These are phyloP conservation scores for Caenorhabditis sp. DNA, from an alignment of 2,888 invertebrate genomes.

Conservation along the genomic window DNA sequence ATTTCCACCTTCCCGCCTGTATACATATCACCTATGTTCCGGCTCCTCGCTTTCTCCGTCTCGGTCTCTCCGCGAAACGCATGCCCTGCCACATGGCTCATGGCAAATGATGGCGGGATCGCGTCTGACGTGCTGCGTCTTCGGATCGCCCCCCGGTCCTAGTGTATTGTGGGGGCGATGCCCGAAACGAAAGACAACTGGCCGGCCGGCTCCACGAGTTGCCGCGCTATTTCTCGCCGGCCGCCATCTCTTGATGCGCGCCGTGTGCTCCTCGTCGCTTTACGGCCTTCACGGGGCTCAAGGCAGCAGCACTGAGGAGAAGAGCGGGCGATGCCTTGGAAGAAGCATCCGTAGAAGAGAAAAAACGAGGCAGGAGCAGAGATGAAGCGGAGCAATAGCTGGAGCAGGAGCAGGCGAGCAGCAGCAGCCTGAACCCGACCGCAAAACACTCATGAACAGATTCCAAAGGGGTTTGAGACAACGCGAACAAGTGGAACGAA, in stretches of 20 bases:
- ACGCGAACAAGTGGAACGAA: conserved; percentile 4
- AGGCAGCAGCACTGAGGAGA: conserved; percentile 27
- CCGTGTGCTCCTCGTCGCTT: conserved; percentile 54
- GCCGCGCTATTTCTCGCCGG: conserved; percentile 58
- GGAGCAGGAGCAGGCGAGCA: conserved; percentile 13
- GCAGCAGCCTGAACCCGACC: conserved; percentile 47
- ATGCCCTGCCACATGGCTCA: conserved; percentile 53
- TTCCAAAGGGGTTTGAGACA: conserved; percentile 19
- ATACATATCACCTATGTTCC: conserved; percentile 43
- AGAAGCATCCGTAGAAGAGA: conserved; percentile 45
- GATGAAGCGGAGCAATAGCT: conserved; percentile 11
- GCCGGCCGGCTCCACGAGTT: conserved; percentile 49
- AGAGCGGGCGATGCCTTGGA: conserved; percentile 16
- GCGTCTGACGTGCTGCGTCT: conserved; percentile 37
- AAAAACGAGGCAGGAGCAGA: conserved; percentile 34
- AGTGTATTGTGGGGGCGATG: conserved; percentile 65
- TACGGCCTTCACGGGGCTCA: conserved; percentile 57
- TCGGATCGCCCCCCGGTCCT: conserved; percentile 36
- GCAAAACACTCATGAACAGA: conserved; percentile 50
- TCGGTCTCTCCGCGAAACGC: conserved; percentile 15
- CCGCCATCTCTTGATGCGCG: conserved; percentile 47
- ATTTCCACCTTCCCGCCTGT: no score
- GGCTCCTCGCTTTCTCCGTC: conserved; percentile 36
- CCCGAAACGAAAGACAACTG: conserved; percentile 56
- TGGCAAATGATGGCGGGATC: conserved; percentile 53